Conservation (phyloP, 2,797 vertebrate genomes). For the Anas flavirostris region DNA sequence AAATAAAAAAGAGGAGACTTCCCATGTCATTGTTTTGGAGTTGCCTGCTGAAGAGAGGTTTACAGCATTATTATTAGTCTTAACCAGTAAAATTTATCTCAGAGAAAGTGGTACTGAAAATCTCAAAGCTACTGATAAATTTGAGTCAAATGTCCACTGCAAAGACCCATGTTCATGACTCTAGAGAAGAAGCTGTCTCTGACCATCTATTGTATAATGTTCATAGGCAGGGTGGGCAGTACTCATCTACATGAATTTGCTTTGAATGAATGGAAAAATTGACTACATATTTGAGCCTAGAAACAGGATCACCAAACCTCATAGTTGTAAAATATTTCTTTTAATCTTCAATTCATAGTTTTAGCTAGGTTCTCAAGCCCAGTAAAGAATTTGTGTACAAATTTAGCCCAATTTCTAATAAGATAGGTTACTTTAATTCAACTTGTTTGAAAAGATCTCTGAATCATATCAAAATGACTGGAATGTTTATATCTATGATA, state of each 20-base stretch:
- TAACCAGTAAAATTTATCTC: background rate
- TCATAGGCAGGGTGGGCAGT: background rate
- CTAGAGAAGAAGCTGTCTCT: background rate
- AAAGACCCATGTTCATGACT: background rate
- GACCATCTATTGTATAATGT: rapidly evolving
- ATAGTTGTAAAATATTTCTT: background rate
- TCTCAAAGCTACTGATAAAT: background rate
- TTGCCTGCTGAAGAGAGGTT: background rate
- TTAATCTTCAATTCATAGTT: background rate
- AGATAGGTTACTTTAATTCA: background rate
- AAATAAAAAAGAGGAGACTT: background rate
- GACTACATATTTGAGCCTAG: background rate
- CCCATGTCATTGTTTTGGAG: background rate
- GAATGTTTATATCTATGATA: background rate
- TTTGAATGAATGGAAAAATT: background rate
- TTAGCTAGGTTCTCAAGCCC: background rate
- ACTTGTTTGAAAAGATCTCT: background rate
- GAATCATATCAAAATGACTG: background rate
- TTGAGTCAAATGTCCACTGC: background rate
- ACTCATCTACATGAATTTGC: background rate
- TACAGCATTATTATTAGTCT: background rate
- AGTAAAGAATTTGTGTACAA: background rate
- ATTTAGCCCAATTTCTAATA: background rate
- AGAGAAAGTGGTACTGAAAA: background rate
- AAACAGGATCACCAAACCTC: background rate